Base-by-base conservation (phyloP, 1,140 invertebrate genomes). In the Drosophila ercepeae region DNA sequence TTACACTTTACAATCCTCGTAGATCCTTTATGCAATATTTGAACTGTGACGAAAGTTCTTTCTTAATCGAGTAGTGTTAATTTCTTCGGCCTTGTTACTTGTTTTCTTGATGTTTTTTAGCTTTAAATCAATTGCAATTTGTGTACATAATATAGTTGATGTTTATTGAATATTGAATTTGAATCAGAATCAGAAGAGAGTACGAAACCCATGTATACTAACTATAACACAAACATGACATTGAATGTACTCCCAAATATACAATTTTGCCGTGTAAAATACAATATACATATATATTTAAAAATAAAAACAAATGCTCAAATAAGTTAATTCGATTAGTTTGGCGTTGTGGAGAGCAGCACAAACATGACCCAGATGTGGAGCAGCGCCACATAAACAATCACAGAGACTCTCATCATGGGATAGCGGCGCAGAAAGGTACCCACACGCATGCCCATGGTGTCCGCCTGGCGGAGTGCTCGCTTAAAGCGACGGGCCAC, bases 401-500 rank as follows among this genome's bases (percentile, higher is more conserved):
- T 93, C 8, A 97, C 94, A 91, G 96, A 94, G 50, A 97, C 94
- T 70, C 96, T 93, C 32, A 96, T 95, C 54, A 96, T 92, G 4
- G 96, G 96, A 93, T 97, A 96, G 63, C 96, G 92, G 58, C 96
- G 92, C 25, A 97, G 91, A 92, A 97, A 97, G 11, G 96, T 93
- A 13, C 96, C 96, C 16, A 96, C 93, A 54, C 96, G 92, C 45
- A 97, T 93, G 70, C 95, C 95, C 65, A 96, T 94, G 1, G 89
- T 83, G 92, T 97, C 96, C 11, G 97, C 92, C 32, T 93, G 93
- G 23, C 95, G 95, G 78, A 96, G 96, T 19, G 96, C 96, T 77
- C 94, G 92, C 91, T 97, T 97, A 3, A 97, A 95, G 74, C 94
- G 93, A 70, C 96, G 93, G 0, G 96, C 94, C 36, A 97, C 94